These are phyloP conservation scores for Amia ocellicauda DNA, from an alignment of 2,113 vertebrate genomes.

Conservation along the genomic window DNA sequence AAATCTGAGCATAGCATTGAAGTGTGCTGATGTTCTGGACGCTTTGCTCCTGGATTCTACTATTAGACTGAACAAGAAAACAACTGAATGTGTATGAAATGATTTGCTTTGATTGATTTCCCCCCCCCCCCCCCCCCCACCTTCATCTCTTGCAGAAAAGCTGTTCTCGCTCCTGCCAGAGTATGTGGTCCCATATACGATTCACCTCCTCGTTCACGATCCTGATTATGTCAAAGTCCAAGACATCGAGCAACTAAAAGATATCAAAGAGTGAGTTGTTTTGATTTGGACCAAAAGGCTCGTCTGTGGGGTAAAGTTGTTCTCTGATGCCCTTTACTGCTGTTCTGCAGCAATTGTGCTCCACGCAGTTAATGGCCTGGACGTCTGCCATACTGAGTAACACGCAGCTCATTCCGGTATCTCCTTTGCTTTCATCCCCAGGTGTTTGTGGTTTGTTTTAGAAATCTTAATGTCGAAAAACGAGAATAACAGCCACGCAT, in stretches of 20 bases:
- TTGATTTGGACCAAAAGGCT: background rate
- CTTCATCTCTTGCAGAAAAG: constrained; percentile 76
- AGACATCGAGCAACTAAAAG: constrained; percentile 97
- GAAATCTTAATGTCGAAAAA: constrained; percentile 98
- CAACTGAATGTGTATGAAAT: too few species aligned
- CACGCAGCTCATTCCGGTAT: background rate
- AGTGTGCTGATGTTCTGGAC: too few species aligned
- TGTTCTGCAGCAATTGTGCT: background rate
- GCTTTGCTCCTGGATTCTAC: too few species aligned
- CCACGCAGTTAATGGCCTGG: background rate
- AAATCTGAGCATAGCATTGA: too few species aligned
- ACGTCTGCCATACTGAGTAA: too few species aligned
- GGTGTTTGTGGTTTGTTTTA: constrained; percentile 95
- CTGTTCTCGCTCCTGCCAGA: constrained; percentile 93
- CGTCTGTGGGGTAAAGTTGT: background rate
- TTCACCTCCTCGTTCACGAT: constrained; percentile 95
- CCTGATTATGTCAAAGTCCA: constrained; percentile 97
- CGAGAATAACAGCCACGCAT: constrained; percentile 98
- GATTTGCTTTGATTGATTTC: constrained; percentile 23
- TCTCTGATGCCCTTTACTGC: background rate
- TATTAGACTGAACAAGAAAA: too few species aligned
- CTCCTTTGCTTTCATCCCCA: constrained; percentile 40
- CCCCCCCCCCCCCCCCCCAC: constrained; percentile 23
- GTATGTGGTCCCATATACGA: constrained; percentile 96
- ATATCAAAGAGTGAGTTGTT: constrained; percentile 95